Base-by-base conservation (phyloP, 2,113 vertebrate species). In the Noctilio leporinus region DNA sequence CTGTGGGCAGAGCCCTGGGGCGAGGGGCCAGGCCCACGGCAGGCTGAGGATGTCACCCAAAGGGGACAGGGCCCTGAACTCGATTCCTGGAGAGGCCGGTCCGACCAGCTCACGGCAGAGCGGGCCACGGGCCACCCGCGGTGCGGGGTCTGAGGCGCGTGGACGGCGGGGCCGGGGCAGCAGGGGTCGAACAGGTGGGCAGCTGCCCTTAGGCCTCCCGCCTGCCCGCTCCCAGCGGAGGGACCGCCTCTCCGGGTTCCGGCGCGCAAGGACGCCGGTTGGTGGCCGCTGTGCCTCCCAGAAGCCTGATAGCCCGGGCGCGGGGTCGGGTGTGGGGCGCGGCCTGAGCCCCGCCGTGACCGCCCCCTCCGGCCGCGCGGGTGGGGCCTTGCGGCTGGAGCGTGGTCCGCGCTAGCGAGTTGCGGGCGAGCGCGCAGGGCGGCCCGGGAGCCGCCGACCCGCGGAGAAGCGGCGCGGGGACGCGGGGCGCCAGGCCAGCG, bases 201-300 rank as follows among this genome's bases (percentile, higher is more conserved):
- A 11, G 65, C 24, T 9, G 8, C 11, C 45, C n/a, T 7, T 5
- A n/a, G n/a, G n/a, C 47, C 47, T 40, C 47, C 26, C 1, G 33
- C 33, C 8, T 4, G 35, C 77, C 33, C 0, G 47, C 64, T 28
- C 14, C 4, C n/a, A n/a, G n/a, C n/a, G n/a, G 64, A 26, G 2
- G 35, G 83, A 7, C 5, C 62, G 35, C 65, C 9, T 2, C 11
- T 10, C 49, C 47, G 35, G 30, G 35, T 7, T 43, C 67, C 43
- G 0, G n/a, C 17, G 22, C 28, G 35, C 28, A 14, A 65, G n/a
- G 65, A 14, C 65, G 0, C 15, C 4, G 2, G 30, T 9, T 15
- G 16, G n/a, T 55, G 65, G 7, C 8, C n/a, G 38, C 49, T 43
- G 35, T 69, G n/a, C 15, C 62, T 28, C 62, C 26, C n/a, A 28